These are phyloP conservation scores for Leptinotarsa defecta DNA, from an alignment of 1,140 invertebrate genomes.

Conservation along the genomic window DNA sequence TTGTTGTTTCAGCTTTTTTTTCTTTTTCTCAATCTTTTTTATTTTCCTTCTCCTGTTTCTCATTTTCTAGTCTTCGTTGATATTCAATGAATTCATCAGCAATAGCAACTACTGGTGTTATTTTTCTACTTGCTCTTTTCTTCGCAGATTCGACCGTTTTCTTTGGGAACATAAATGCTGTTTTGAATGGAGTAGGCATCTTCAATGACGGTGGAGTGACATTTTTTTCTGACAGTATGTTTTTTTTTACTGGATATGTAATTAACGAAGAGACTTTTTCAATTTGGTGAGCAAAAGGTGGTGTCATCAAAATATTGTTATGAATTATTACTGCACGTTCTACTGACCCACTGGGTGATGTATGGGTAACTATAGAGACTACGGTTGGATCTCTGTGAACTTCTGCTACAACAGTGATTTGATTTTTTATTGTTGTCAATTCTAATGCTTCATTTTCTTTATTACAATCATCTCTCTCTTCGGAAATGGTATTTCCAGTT, in stretches of 20 bases:
- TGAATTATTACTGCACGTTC: neutral
- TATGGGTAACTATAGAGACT: constrained; percentile 1
- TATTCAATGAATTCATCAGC: constrained; percentile 26
- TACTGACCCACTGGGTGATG: neutral
- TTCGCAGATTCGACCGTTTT: constrained; percentile 15
- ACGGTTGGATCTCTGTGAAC: neutral
- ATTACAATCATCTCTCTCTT: neutral
- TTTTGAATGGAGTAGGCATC: constrained; percentile 20
- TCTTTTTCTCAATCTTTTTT: constrained; percentile 10
- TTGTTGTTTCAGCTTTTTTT: constrained; percentile 8
- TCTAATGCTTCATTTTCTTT: neutral
- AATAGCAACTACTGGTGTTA: constrained; percentile 20
- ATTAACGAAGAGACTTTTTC: neutral
- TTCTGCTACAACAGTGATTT: neutral
- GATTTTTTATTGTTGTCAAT: constrained; percentile 1
- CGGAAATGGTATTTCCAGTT: neutral
- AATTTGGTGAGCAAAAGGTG: neutral
- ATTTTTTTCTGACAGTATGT: neutral
- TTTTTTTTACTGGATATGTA: neutral
- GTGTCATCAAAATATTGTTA: neutral
- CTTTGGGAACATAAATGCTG: constrained; percentile 11
- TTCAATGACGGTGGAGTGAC: neutral
- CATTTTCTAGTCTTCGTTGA: constrained; percentile 23
- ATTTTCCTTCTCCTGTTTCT: constrained; percentile 16
- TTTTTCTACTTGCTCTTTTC: constrained; percentile 19